Base-by-base conservation (phyloP, 2,113 vertebrate species). In the Poeciliopsis occidentalis region DNA sequence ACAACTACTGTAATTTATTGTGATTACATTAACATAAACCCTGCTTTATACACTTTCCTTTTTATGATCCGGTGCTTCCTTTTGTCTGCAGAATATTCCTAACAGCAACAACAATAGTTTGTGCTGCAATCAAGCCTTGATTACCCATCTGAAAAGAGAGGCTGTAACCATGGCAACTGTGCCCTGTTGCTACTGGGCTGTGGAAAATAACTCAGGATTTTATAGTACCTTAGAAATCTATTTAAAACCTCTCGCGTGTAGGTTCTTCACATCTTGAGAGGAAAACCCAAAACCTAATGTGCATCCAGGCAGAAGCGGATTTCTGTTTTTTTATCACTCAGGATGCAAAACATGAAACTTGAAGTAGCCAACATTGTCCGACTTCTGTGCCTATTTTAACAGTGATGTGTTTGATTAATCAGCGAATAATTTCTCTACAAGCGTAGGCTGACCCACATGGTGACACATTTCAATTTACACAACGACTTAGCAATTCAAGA, bases 121-220 rank as follows among this genome's bases (percentile, higher is more conserved):
- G 76, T 37, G 44, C 34, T 70, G 72, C 81, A 87, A 82, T 88
- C 83, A 86, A 65, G 64, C 80, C 61, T 63, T 78, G 68, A 87
- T 88, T 84, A 84, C 65, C 71, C 17, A 11, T 47, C 47, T 81
- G 57, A 79, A 60, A 71, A 70, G 67, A 66, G 61, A 51, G 27
- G 57, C 61, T 66, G 85, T 87, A 82, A 78, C 88, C 81, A 90
- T 89, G 74, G 85, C 76, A 90, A 89, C 90, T 12, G 60, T 31
- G 61, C 15, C 63, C 79, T 71, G 71, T 71, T 88, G 71, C 32
- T 60, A 26, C 74, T 39, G 57, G 61, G 69, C 71, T 77, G 60
- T 57, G 76, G 77, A 39, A 81, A 80, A 78, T 72, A 71, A 75
- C 63, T 71, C 37, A 73, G 29, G 70, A 30, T 71, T 73, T 60